phyloP scores from a whole-genome alignment of 2,888 invertebrate species.

The Ophonus ardosiacus region DNA sequence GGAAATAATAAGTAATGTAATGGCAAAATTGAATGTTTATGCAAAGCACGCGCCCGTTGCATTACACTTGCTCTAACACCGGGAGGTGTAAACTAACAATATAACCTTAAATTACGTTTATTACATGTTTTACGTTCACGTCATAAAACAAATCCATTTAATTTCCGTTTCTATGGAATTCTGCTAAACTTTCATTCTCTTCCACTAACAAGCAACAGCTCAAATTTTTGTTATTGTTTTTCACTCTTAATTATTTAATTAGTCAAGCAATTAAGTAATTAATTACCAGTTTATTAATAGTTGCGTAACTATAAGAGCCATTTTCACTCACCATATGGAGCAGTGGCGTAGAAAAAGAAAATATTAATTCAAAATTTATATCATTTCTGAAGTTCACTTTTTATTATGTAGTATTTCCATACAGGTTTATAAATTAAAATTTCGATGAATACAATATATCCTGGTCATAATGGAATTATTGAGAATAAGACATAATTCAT shows the following conservation, averaged over 20 bases:
- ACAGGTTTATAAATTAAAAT: too few relatives aligned
- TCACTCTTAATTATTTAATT: slow-evolving; percentile 60
- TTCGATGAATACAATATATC: too few relatives aligned
- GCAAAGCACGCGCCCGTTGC: slow-evolving; percentile 16
- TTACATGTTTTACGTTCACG: slow-evolving; percentile 48
- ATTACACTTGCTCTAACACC: not conserved
- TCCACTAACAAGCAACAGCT: slow-evolving; percentile 43
- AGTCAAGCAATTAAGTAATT: slow-evolving; percentile 51
- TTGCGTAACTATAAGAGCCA: not conserved
- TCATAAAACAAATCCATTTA: slow-evolving; percentile 58
- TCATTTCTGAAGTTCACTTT: too few relatives aligned
- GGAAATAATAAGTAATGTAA: slow-evolving; percentile 22
- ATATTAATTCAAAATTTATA: too few relatives aligned
- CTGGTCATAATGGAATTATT: too few relatives aligned
- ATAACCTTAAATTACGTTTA: slow-evolving; percentile 42
- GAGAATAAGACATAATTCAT: too few relatives aligned
- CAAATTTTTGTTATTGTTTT: slow-evolving; percentile 60
- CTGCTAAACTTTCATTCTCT: slow-evolving; percentile 40
- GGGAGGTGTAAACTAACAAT: slow-evolving; percentile 40
- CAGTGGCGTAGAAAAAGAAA: not conserved
- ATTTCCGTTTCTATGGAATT: slow-evolving; percentile 58
- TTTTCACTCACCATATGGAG: not conserved
- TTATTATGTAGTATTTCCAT: too few relatives aligned
- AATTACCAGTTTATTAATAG: slow-evolving; percentile 53
- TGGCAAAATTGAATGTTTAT: slow-evolving; percentile 28